Conservation (phyloP, 2,888 invertebrate species). For the Dasypogon diadema region DNA sequence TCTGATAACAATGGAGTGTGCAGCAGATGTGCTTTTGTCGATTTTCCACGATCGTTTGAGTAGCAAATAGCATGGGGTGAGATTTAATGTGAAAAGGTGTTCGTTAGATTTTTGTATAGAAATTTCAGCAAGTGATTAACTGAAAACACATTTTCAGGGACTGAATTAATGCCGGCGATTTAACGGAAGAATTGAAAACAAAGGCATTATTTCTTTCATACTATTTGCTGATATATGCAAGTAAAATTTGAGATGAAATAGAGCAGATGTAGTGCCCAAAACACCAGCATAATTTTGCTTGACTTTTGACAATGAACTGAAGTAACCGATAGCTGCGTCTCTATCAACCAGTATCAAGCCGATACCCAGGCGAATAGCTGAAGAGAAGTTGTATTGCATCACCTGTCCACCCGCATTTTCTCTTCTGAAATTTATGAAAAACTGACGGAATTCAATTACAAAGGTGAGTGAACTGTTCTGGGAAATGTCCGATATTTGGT, state of each 20-base stretch:
- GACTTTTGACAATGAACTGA: not conserved
- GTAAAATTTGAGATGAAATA: no score
- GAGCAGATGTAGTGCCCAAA: not conserved
- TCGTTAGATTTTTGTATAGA: not conserved
- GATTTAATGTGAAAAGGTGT: not conserved
- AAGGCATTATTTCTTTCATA: no score
- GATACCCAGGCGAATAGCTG: not conserved
- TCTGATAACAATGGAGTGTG: not conserved
- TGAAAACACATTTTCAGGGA: not conserved
- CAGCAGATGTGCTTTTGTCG: slow-evolving; percentile 7
- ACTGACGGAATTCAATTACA: slow-evolving; percentile 27
- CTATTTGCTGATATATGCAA: not conserved
- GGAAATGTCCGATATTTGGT: no score
- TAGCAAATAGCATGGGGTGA: not conserved
- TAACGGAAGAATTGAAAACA: not conserved
- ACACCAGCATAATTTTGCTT: not conserved
- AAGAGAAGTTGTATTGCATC: not conserved
- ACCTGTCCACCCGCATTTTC: not conserved
- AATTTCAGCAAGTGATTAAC: slow-evolving; percentile 7
- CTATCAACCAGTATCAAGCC: not conserved
- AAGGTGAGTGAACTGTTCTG: slow-evolving; percentile 16
- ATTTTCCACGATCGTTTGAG: not conserved
- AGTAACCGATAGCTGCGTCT: not conserved
- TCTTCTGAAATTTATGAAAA: not conserved
- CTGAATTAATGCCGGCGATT: not conserved